These are phyloP conservation scores for Tetraneura akinire DNA, from an alignment of 1,140 invertebrate species.

Conservation along the genomic window DNA sequence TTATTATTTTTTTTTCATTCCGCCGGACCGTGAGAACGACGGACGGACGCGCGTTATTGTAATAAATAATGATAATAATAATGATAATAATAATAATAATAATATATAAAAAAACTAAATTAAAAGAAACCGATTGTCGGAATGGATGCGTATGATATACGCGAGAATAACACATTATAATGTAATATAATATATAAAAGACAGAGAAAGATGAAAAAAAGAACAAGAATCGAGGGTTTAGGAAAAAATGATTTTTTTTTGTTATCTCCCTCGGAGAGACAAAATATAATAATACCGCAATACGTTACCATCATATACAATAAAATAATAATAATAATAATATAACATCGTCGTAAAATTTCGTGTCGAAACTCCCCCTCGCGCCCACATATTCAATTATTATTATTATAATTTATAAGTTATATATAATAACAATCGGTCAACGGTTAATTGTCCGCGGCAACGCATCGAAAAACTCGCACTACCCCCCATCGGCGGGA, in stretches of 20 bases:
- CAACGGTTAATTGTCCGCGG: background rate
- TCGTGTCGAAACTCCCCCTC: background rate
- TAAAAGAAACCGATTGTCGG: background rate
- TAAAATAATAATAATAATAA: too few species aligned
- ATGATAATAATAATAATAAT: too few species aligned
- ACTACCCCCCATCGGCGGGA: background rate
- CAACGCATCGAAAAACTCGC: background rate
- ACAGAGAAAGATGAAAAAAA: too few species aligned
- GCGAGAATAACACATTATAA: too few species aligned
- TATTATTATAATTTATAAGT: background rate
- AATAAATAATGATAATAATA: too few species aligned
- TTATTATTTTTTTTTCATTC: background rate
- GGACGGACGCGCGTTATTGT: background rate
- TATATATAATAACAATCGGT: background rate
- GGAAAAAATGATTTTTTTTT: background rate
- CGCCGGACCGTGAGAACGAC: conserved; percentile 19
- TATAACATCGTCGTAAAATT: background rate
- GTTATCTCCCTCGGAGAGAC: background rate
- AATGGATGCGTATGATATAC: background rate
- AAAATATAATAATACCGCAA: too few species aligned
- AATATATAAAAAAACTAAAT: too few species aligned
- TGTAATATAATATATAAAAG: too few species aligned
- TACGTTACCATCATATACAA: too few species aligned
- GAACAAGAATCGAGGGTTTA: too few species aligned
- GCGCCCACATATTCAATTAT: background rate